A percentile compares a stretch with the other conserved stretches of the same genome.
phyloP scores from a whole-genome alignment of 2,888 invertebrate species.

The Trachelus stipa region DNA sequence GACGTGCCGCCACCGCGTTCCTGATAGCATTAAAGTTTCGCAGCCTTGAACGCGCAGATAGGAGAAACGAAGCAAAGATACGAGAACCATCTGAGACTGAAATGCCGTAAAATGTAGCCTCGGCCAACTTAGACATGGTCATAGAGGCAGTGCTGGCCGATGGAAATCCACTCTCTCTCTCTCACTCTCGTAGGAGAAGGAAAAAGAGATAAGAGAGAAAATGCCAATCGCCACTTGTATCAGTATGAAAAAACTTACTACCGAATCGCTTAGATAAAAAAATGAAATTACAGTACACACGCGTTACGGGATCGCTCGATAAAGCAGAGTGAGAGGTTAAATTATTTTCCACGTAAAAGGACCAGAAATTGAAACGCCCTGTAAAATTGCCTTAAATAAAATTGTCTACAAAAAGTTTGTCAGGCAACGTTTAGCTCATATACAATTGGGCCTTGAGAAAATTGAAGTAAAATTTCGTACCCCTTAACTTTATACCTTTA shows the following conservation, averaged over 20 bases:
- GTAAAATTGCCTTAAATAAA: slow-evolving; percentile 38
- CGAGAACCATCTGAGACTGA: slow-evolving; percentile 56
- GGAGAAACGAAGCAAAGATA: slow-evolving; percentile 47
- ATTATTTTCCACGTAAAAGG: background rate
- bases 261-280: background rate
- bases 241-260: slow-evolving; percentile 3
- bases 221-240: slow-evolving; percentile 1
- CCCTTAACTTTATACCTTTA: background rate
- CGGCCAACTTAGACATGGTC: slow-evolving; percentile 63
- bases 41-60: slow-evolving; percentile 10
- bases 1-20: slow-evolving; percentile 18
- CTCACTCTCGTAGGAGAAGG: slow-evolving; percentile 11
- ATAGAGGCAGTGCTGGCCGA: slow-evolving; percentile 49
- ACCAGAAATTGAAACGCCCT: slow-evolving; percentile 6
- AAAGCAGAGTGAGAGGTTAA: background rate
- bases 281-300: background rate
- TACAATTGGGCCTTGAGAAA: background rate
- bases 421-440: background rate
- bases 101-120: slow-evolving; percentile 62
- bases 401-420: slow-evolving; percentile 21
- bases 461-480: background rate
- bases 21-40: slow-evolving; percentile 38
- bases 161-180: slow-evolving; percentile 7
- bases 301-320: background rate
- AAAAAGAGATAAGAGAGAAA: slow-evolving; percentile 15